phyloP scores from a whole-genome alignment of 2,797 vertebrate species.

The Pseudochirops cupreus region DNA sequence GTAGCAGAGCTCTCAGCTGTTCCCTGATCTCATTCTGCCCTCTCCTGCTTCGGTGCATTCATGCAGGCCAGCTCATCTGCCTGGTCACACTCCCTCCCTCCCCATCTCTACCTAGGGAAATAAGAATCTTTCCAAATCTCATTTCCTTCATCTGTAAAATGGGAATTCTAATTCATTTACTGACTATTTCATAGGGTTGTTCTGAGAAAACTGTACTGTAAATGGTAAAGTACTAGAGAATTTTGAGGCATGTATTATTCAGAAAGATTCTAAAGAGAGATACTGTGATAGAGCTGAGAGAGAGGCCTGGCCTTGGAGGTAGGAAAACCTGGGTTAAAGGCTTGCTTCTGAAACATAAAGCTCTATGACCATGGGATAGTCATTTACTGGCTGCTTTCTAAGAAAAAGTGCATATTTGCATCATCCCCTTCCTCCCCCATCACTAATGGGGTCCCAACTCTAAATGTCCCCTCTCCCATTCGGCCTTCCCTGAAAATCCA shows the following conservation, averaged over 20 bases:
- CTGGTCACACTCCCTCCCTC: neutral
- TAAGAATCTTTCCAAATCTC: neutral
- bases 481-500: neutral
- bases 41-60: neutral
- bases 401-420: neutral
- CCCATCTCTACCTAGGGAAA: neutral
- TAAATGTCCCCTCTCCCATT: neutral
- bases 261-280: neutral
- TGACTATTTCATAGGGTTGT: neutral
- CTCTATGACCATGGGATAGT: neutral
- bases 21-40: constrained; percentile 9
- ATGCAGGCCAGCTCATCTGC: neutral
- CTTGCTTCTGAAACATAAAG: neutral
- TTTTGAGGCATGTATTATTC: neutral
- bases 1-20: neutral
- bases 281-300: neutral
- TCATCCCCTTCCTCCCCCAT: neutral
- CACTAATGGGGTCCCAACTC: neutral
- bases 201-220: neutral
- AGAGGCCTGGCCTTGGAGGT: neutral
- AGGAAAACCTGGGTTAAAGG: neutral
- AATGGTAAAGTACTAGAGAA: neutral
- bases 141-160: neutral
- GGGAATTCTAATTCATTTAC: neutral
- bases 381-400: neutral